A percentile compares a stretch with the other conserved stretches of the same genome.
phyloP scores from a whole-genome alignment of 2,113 vertebrate species.

The Oryzias curvinotus region DNA sequence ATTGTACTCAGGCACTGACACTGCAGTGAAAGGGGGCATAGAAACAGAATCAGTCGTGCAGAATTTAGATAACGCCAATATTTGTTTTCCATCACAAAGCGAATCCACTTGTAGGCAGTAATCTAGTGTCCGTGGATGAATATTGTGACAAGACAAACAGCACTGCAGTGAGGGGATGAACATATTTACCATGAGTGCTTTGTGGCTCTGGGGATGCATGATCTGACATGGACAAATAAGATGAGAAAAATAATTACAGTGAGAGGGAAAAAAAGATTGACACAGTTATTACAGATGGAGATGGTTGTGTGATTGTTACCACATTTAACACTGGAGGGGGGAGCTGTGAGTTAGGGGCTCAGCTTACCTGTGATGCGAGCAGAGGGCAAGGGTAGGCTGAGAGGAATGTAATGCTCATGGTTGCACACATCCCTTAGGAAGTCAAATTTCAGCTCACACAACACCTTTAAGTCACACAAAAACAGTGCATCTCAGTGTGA shows the following conservation, averaged over 20 bases:
- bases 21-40: constrained; percentile 34
- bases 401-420: constrained; percentile 93
- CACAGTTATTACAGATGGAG: constrained; percentile 58
- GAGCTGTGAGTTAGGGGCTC: background rate
- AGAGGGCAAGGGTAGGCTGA: constrained; percentile 91
- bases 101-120: constrained; percentile 15
- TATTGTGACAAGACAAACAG: constrained; percentile 1
- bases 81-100: constrained; percentile 26
- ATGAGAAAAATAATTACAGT: constrained; percentile 29
- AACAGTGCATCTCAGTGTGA: background rate
- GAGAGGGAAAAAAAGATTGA: constrained; percentile 26
- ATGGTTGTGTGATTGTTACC: constrained; percentile 38
- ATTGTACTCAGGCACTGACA: constrained; percentile 93
- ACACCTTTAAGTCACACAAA: constrained; percentile 69
- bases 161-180: constrained; percentile 26
- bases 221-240: constrained; percentile 71
- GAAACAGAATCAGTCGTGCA: constrained; percentile 11
- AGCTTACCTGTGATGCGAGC: constrained; percentile 72
- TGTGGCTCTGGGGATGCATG: constrained; percentile 71
- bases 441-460: constrained; percentile 94
- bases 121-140: constrained; percentile 26
- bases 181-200: constrained; percentile 77
- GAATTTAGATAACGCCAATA: constrained; percentile 15
- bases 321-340: background rate
- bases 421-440: constrained; percentile 96